Conservation (phyloP, 2,113 vertebrate genomes). For the Lates calcarifer region DNA sequence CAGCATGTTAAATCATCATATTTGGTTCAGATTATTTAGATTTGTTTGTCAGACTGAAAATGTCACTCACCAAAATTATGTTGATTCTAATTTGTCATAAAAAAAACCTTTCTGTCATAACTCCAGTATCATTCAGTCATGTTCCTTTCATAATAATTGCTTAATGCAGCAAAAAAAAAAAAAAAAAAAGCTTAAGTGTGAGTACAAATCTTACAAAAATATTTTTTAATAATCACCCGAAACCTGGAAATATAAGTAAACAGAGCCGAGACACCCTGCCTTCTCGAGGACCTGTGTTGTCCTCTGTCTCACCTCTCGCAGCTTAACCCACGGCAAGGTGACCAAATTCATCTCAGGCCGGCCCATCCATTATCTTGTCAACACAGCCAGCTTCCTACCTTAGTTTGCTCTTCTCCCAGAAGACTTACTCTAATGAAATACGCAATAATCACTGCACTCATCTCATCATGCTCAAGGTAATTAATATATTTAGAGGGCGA, state of each 20-base stretch:
- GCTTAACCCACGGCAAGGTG: slow-evolving; percentile 88
- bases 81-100: neutral
- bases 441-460: slow-evolving; percentile 94
- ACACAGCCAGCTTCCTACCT: slow-evolving; percentile 86
- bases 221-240: neutral
- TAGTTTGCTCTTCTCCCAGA: slow-evolving; percentile 90
- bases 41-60: neutral
- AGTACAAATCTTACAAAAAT: neutral
- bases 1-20: neutral
- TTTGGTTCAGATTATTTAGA: neutral
- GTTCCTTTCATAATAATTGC: neutral
- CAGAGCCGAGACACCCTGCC: neutral
- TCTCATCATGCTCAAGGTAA: slow-evolving; percentile 98
- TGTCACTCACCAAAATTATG: neutral
- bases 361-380: slow-evolving; percentile 94
- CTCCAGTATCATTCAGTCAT: neutral
- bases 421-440: slow-evolving; percentile 95
- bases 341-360: slow-evolving; percentile 87
- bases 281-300: slow-evolving; percentile 55
- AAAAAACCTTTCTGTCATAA: neutral
- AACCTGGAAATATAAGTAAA: slow-evolving; percentile 16
- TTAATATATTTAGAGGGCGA: slow-evolving; percentile 96
- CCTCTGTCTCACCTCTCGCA: slow-evolving; percentile 76
- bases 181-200: neutral
- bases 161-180: neutral